Conservation (phyloP, 2,888 invertebrate species). For the Torymus aiolomorphi region DNA sequence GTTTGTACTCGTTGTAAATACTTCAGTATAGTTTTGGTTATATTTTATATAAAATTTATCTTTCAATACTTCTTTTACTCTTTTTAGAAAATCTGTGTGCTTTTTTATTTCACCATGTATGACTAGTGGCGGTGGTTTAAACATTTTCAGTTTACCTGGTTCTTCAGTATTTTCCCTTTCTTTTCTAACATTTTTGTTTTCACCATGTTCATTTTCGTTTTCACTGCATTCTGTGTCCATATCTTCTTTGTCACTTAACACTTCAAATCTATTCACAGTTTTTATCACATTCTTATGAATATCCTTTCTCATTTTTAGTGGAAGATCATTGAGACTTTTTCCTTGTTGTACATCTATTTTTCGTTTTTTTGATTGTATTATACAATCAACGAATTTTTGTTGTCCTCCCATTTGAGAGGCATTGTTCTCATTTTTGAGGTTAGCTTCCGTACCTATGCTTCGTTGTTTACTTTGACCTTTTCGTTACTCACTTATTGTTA, state of each 20-base stretch:
- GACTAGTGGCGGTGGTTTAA: background rate
- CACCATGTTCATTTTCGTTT: no score
- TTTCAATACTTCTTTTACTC: background rate
- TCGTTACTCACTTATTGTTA: no score
- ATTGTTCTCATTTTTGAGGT: background rate
- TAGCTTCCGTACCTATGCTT: no score
- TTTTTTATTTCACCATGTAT: background rate
- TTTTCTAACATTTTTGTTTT: background rate
- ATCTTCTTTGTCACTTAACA: background rate
- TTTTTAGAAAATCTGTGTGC: background rate
- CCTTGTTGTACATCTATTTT: background rate
- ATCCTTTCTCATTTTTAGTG: background rate
- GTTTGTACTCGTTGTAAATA: background rate
- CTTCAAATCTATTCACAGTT: background rate
- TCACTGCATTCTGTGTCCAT: background rate
- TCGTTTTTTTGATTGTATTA: background rate
- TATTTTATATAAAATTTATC: slow-evolving; percentile 5
- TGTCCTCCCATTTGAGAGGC: background rate
- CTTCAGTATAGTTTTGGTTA: background rate
- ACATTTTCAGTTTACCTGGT: no score
- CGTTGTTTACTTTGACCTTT: no score
- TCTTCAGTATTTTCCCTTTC: background rate
- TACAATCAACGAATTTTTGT: background rate
- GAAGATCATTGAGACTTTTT: background rate
- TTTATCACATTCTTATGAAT: no score